These are phyloP conservation scores for Hoplias malabaricus DNA, from an alignment of 2,113 vertebrate genomes.

Conservation along the genomic window DNA sequence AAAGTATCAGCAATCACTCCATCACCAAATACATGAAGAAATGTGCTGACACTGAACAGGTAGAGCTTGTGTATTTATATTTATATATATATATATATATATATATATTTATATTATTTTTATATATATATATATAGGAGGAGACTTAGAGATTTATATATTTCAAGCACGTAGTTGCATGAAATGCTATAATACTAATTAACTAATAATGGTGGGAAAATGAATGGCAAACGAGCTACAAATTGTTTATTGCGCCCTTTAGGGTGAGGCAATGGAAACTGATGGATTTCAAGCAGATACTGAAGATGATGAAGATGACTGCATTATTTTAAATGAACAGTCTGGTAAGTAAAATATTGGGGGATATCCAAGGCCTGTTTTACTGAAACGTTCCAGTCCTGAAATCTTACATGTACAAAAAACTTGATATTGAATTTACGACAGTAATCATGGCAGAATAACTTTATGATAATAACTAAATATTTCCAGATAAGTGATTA, in stretches of 20 bases:
- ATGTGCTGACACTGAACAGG: conserved; percentile 74
- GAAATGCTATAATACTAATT: no score
- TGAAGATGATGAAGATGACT: conserved; percentile 86
- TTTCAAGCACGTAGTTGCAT: no score
- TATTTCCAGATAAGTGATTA: no score
- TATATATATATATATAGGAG: no score
- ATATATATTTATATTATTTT: not conserved
- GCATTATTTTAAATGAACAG: conserved; percentile 75
- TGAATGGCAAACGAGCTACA: not conserved
- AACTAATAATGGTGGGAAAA: not conserved
- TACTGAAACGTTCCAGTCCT: no score
- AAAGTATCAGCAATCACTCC: conserved; percentile 83
- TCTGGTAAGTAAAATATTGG: conserved; percentile 71
- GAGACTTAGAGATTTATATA: no score
- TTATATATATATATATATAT: not conserved
- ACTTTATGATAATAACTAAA: no score
- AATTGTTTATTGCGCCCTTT: not conserved
- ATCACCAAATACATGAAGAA: conserved; percentile 96
- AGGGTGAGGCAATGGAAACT: conserved; percentile 76
- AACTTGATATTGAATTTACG: no score
- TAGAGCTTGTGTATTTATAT: conserved; percentile 46
- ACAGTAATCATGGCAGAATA: no score
- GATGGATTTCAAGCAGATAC: conserved; percentile 97
- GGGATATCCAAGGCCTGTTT: no score
- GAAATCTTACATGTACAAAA: no score